Percentiles rank a stretch among this genome's conserved stretches.
Conservation (phyloP, 2,113 vertebrate genomes). For the Lagopus muta region DNA sequence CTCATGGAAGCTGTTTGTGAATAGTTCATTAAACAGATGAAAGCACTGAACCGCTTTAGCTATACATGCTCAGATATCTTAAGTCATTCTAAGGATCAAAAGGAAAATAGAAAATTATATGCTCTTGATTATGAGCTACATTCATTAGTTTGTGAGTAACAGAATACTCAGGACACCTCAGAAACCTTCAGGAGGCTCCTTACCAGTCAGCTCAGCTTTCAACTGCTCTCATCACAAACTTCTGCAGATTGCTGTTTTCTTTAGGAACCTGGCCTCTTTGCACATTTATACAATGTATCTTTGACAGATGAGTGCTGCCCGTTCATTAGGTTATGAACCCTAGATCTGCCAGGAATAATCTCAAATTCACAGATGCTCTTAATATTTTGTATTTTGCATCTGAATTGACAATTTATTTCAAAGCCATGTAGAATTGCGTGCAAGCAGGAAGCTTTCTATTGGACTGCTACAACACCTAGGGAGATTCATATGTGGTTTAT, state of each 20-base stretch:
- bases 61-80: background rate
- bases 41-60: background rate
- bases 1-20: background rate
- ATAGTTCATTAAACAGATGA: background rate
- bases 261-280: background rate
- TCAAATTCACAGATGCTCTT: background rate
- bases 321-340: background rate
- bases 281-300: background rate
- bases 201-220: background rate
- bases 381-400: background rate
- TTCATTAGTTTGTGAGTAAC: background rate
- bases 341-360: background rate
- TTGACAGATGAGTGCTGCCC: background rate
- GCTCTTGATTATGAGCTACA: background rate
- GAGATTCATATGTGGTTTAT: background rate
- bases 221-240: background rate
- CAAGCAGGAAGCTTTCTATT: background rate
- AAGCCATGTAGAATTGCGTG: background rate
- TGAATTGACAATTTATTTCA: background rate
- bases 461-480: background rate
- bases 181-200: background rate
- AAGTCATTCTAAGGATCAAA: background rate
- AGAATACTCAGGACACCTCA: background rate
- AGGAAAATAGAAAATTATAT: background rate
- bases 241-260: background rate